A percentile compares a stretch with the other conserved stretches of the same genome.
Conservation (phyloP, 2,797 vertebrate species). For the Novumbra hubbsi region DNA sequence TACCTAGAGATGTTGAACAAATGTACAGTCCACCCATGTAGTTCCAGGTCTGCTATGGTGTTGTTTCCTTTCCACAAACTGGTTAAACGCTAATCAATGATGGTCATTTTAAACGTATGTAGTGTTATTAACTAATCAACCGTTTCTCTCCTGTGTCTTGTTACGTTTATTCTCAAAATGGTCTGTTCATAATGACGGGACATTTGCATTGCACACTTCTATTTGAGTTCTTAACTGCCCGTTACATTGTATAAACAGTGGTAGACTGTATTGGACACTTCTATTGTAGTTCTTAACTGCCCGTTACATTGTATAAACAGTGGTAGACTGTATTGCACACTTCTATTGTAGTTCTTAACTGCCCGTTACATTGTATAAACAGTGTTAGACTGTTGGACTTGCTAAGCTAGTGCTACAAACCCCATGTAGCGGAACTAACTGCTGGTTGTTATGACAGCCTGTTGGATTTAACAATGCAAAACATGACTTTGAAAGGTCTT, state of each 20-base stretch:
- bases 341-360: constrained; percentile 68
- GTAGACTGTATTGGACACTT: constrained; percentile 63
- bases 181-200: constrained; percentile 78
- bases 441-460: constrained; percentile 62
- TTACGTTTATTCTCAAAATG: constrained; percentile 69
- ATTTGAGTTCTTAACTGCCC: constrained; percentile 65
- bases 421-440: constrained; percentile 62
- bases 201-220: constrained; percentile 84
- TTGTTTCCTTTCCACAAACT: constrained; percentile 74
- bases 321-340: constrained; percentile 69
- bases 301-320: constrained; percentile 62
- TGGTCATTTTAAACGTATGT: constrained; percentile 83
- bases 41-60: constrained; percentile 59
- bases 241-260: constrained; percentile 62
- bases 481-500: constrained; percentile 75
- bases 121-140: constrained; percentile 74
- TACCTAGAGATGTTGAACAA: constrained; percentile 83
- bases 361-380: constrained; percentile 61
- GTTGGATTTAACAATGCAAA: constrained; percentile 70
- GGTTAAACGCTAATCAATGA: constrained; percentile 82
- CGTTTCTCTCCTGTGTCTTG: constrained; percentile 70
- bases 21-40: constrained; percentile 89
- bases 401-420: constrained; percentile 61
- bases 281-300: constrained; percentile 65
- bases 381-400: constrained; percentile 63